Base-by-base conservation (phyloP, 2,797 vertebrate genomes). In the Trichosurus vulpecula region DNA sequence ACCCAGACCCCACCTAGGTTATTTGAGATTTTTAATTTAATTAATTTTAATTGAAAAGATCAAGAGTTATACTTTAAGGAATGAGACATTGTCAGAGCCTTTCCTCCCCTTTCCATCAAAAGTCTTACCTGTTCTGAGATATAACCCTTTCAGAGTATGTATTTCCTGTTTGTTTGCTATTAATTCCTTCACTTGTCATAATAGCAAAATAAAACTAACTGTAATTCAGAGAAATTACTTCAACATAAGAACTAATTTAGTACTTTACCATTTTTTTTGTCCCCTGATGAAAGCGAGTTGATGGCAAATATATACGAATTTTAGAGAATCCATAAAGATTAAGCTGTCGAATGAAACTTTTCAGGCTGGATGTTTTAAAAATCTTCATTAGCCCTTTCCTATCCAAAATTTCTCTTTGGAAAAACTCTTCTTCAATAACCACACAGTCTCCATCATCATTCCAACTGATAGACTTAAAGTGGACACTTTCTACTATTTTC, bases 291-390 rank as follows among this genome's bases (percentile, higher is more conserved):
- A 51, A 52, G 3, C 0, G 6, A 54, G 0, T 47, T 0, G 5
- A 11, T 30, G 92, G 35, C 31, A 52, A 0, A 0, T 0, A 81
- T 3, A 29, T 4, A 30, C 0, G 1, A 13, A 95, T 92, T 96
- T 96, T 96, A 10, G 94, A 95, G 56, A 98, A 98, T 2, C 97
- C 96, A 0, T 97, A 91, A 1, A 94, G 56, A 47, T 94, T 94
- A 19, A 98, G 52, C 10, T 96, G 95, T 1, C 2, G 12, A 61
- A 94, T 96, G 52, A 97, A 97, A 31, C 11, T 95, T 92, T 96
- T 97, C 25, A 97, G 31, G 61, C 74, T 96, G 27, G 97, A 91
- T 0, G 90, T 94, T n/a, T 98, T 6, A 6, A 97, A 98, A 9
- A 97, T 96, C 90, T n/a, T 93, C 2, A 95, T 66, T 0, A 52